phyloP scores from a whole-genome alignment of 2,113 vertebrate species.

The Ammospiza caudacuta region DNA sequence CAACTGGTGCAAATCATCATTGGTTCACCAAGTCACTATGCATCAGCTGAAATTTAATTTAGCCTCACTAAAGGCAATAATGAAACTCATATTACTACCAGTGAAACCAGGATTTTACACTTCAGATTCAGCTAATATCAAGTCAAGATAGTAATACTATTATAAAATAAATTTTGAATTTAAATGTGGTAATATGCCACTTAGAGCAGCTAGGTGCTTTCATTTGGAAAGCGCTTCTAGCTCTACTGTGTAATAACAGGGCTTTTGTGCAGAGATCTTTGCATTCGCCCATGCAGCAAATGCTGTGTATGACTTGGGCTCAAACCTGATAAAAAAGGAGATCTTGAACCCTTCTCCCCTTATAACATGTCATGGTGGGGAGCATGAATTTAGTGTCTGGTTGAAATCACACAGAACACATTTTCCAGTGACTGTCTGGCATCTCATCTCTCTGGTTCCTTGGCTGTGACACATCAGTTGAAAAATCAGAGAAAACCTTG shows the following conservation, averaged over 20 bases:
- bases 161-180: neutral
- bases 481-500: neutral
- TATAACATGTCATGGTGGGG: fast-evolving
- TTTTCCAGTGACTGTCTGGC: neutral
- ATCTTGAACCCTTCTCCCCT: neutral
- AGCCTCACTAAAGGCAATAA: neutral
- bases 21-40: neutral
- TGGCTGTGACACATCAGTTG: neutral
- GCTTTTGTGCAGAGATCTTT: neutral
- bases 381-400: neutral
- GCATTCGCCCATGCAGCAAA: neutral
- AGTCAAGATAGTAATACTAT: neutral
- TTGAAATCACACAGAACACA: neutral
- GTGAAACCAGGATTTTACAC: neutral
- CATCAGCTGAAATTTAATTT: neutral
- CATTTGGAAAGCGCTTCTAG: neutral
- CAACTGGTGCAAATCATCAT: neutral
- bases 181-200: neutral
- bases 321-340: neutral
- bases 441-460: neutral
- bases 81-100: neutral
- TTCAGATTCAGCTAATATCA: neutral
- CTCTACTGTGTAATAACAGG: neutral
- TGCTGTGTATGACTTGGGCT: neutral
- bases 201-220: neutral